A percentile compares a stretch with the other conserved stretches of the same genome.
Evolutionary conservation across 2,888 invertebrate genomes (phyloP).

Genomic region (Tinea semifulvella): DNA sequence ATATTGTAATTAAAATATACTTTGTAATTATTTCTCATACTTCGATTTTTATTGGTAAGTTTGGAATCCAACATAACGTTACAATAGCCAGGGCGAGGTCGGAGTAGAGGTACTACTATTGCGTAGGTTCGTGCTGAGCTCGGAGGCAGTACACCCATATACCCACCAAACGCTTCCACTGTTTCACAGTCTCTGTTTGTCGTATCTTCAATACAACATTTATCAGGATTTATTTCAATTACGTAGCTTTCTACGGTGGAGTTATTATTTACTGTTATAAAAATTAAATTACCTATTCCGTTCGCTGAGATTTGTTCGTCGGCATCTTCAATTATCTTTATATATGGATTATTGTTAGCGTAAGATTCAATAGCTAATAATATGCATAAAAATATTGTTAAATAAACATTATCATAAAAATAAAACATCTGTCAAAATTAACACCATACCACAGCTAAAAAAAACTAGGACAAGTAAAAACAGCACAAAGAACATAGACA

Average conservation of each 20-base stretch:
- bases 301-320: slow-evolving; percentile 25
- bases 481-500: too few species aligned
- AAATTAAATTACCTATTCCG: slow-evolving; percentile 33
- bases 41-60: too few species aligned
- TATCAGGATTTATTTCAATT: slow-evolving; percentile 35
- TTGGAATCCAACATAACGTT: too few species aligned
- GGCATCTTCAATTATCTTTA: slow-evolving; percentile 27
- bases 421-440: slow-evolving; percentile 16
- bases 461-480: too few species aligned
- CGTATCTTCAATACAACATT: slow-evolving; percentile 36
- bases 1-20: too few species aligned
- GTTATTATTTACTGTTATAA: slow-evolving; percentile 35
- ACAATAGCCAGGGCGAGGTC: too few species aligned
- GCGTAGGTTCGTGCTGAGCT: too few species aligned
- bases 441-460: too few species aligned
- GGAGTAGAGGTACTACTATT: too few species aligned
- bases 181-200: slow-evolving; percentile 33
- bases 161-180: slow-evolving; percentile 34
- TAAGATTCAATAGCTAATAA: slow-evolving; percentile 8
- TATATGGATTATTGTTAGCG: slow-evolving; percentile 23
- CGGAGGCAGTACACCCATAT: slow-evolving; percentile 24
- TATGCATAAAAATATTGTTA: slow-evolving; percentile 11
- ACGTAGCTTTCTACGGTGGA: slow-evolving; percentile 28
- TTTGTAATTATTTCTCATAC: too few species aligned
- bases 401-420: slow-evolving; percentile 20